Evolutionary conservation across 2,113 vertebrate genomes (phyloP).

Genomic region (Eidolon helvum): DNA sequence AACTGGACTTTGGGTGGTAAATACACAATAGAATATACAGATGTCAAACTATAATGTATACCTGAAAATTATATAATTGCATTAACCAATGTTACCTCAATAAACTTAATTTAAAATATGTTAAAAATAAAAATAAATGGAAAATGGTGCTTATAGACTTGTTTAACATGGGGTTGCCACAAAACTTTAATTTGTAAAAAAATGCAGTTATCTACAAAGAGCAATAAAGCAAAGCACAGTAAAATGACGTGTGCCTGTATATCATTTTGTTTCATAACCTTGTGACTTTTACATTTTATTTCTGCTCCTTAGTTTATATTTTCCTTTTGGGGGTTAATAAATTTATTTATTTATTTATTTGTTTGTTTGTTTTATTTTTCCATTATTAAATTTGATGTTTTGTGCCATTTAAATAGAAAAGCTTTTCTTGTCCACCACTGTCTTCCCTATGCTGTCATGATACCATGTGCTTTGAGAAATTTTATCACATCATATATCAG

Average conservation of each 20-base stretch:
- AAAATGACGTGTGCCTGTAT: neutral
- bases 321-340: neutral
- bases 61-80: no score
- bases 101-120: no score
- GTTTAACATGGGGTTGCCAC: neutral
- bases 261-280: neutral
- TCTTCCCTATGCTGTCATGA: neutral
- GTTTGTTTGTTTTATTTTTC: no score
- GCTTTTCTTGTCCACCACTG: neutral
- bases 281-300: neutral
- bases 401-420: neutral
- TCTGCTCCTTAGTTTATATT: neutral
- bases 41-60: no score
- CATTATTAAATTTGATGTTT: neutral
- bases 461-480: accelerated
- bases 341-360: neutral
- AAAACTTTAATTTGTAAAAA: neutral
- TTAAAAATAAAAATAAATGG: no score
- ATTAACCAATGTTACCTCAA: no score
- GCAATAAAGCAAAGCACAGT: neutral
- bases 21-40: no score
- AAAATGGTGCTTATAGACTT: neutral
- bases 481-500: neutral
- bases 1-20: no score
- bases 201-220: neutral